Evolutionary conservation across 2,113 vertebrate genomes (phyloP), one percentile per base, ranked within the genome.

Genomic region (Psittacara wagleri): DNA sequence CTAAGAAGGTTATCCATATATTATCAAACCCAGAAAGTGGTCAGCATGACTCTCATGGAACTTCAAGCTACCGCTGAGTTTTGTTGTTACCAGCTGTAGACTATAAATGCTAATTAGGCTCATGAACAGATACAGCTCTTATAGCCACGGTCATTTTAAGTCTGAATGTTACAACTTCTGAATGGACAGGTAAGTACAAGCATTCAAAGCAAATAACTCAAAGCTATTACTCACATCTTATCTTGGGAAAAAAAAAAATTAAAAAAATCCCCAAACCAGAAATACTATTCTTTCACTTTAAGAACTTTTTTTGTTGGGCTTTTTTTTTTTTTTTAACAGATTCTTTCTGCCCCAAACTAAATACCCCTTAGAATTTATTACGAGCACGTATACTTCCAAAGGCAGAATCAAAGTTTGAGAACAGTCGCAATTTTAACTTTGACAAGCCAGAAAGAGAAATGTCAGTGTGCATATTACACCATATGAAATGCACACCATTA

Each of bases 1-100:
- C 83, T 92, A 95, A 96, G 91, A 96, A 96, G 82, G 94, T 96
- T 95, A 95, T 96, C 94, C 59, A 59, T 90, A 72, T 81, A 96
- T 95, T 95, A 96, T 91, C 66, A 93, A 74, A 78, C 62, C 2
- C 10, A 74, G 66, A 91, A 96, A 89, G 78, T 92, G 67, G 89
- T 92, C 94, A 89, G 82, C 75, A 76, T 83, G 84, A 95, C 87
- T 49, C 94, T 76, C 33, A 57, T 3, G 2, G 66, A 95, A 84
- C 28, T 90, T 83, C 17, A 90, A 90, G n/a, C 63, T 57, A 64
- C 83, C 48, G 43, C n/a, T 55, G 51, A 83, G 43, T 68, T 55
- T 83, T 86, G 17, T 55, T 84, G 69, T 55, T 46, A 78, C 25
- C 55, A 52, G 25, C 69, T 73, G n/a, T 24, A 55, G 69, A 78